Percentiles rank a stretch among this genome's conserved stretches.
phyloP scores from a whole-genome alignment of 2,888 invertebrate species.

The Trichogramma dendrolimi region DNA sequence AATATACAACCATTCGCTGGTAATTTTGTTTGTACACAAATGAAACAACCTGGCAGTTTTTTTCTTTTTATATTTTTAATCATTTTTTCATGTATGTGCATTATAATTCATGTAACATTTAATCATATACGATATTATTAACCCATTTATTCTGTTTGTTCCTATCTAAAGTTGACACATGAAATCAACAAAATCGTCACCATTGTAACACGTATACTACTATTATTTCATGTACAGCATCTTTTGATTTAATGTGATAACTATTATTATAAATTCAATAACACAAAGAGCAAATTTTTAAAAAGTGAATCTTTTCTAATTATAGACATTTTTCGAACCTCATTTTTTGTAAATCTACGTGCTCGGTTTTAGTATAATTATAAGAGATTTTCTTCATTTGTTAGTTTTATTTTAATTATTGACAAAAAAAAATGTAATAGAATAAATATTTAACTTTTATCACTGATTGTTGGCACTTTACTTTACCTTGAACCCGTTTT shows the following conservation, averaged over 20 bases:
- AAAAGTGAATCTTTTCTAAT: slow-evolving; percentile 25
- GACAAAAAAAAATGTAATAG: slow-evolving; percentile 29
- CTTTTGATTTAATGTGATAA: slow-evolving; percentile 51
- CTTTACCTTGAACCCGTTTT: slow-evolving; percentile 3
- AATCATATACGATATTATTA: slow-evolving; percentile 40
- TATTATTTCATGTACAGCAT: slow-evolving; percentile 48
- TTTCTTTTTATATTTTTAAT: slow-evolving; percentile 50
- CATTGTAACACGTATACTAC: slow-evolving; percentile 34
- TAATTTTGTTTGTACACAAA: slow-evolving; percentile 30
- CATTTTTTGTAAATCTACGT: slow-evolving; percentile 27
- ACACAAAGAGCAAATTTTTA: slow-evolving; percentile 35
- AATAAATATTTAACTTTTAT: slow-evolving; percentile 30
- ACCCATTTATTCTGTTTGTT: slow-evolving; percentile 50
- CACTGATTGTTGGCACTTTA: slow-evolving; percentile 15
- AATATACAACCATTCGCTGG: slow-evolving; percentile 1
- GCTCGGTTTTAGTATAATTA: slow-evolving; percentile 28
- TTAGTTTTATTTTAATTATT: slow-evolving; percentile 29
- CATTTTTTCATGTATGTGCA: slow-evolving; percentile 40
- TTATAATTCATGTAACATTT: slow-evolving; percentile 45
- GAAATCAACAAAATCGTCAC: slow-evolving; percentile 37
- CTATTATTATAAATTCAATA: slow-evolving; percentile 44
- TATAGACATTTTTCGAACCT: slow-evolving; percentile 18
- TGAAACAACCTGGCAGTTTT: slow-evolving; percentile 39
- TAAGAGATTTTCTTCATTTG: slow-evolving; percentile 30
- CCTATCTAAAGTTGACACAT: slow-evolving; percentile 47